These are phyloP conservation scores for Bradypodion pumilum DNA, from an alignment of 2,797 vertebrate species.

Conservation along the genomic window DNA sequence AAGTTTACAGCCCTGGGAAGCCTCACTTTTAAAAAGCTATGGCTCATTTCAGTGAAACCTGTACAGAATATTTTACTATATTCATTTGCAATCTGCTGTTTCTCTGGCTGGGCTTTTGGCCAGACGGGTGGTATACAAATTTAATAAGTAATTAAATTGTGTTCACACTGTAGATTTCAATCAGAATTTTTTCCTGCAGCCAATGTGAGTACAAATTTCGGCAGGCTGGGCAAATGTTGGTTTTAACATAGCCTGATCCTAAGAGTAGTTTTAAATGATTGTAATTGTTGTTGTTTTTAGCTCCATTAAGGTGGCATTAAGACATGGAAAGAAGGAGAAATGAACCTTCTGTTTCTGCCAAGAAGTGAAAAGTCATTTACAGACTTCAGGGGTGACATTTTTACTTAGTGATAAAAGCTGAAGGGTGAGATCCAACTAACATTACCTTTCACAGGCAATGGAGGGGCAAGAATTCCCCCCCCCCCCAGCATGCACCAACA, in stretches of 20 bases:
- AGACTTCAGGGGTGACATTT: not conserved
- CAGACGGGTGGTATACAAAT: no score
- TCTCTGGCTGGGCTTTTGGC: no score
- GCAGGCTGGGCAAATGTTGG: not conserved
- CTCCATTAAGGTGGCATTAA: not conserved
- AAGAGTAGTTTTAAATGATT: not conserved
- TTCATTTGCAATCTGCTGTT: not conserved
- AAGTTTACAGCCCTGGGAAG: not conserved
- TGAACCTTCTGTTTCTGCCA: not conserved
- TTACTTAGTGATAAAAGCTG: not conserved
- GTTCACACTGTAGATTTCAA: not conserved
- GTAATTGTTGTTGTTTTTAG: not conserved
- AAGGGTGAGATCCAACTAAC: no score
- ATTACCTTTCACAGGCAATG: no score
- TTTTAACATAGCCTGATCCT: not conserved
- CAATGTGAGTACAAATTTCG: not conserved
- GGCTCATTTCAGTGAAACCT: accelerated
- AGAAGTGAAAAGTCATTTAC: not conserved
- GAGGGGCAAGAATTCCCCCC: no score
- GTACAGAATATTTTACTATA: not conserved
- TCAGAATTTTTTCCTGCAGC: not conserved
- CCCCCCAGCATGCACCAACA: no score
- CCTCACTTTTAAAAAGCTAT: not conserved
- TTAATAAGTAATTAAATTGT: no score
- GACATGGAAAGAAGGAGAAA: not conserved